Percentiles rank a stretch among this genome's conserved stretches.
Evolutionary conservation across 1,140 invertebrate species (phyloP).

Genomic region (Pseudobourletiella spinata): DNA sequence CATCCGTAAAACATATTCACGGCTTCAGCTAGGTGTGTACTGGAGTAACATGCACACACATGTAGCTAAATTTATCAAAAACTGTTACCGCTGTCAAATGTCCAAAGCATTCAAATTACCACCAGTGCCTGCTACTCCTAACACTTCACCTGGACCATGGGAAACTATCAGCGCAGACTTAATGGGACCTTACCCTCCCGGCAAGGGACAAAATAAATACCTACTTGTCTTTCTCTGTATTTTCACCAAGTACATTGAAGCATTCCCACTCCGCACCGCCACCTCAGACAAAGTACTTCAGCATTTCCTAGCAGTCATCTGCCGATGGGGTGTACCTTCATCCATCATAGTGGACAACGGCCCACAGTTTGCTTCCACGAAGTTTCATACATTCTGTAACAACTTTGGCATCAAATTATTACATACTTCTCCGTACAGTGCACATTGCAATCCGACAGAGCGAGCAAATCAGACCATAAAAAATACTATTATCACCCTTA

Average conservation of each 20-base stretch:
- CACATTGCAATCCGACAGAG: constrained; percentile 30
- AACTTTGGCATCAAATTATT: constrained; percentile 3
- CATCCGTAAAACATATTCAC: constrained; percentile 12
- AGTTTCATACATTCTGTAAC: constrained; percentile 9
- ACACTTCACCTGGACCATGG: neutral
- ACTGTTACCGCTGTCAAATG: constrained; percentile 1
- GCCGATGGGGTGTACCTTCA: constrained; percentile 5
- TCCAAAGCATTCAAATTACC: neutral
- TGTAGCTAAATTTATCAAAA: constrained; percentile 7
- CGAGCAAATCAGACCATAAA: constrained; percentile 28
- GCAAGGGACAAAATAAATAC: neutral
- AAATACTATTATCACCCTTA: constrained; percentile 31
- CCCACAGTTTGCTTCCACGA: constrained; percentile 6
- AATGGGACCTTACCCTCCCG: constrained; percentile 5
- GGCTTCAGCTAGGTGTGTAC: constrained; percentile 5
- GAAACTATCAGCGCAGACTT: neutral
- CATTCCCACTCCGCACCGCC: constrained; percentile 41
- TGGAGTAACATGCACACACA: constrained; percentile 6
- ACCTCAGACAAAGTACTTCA: constrained; percentile 13
- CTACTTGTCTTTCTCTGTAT: neutral
- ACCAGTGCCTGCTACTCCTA: neutral
- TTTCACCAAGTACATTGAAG: constrained; percentile 41
- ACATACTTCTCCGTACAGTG: constrained; percentile 28
- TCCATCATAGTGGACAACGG: constrained; percentile 16
- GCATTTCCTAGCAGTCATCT: constrained; percentile 1